Evolutionary conservation across 2,888 invertebrate species (phyloP), one percentile per base, ranked within the genome.

Genomic region (Chouioia cunea): DNA sequence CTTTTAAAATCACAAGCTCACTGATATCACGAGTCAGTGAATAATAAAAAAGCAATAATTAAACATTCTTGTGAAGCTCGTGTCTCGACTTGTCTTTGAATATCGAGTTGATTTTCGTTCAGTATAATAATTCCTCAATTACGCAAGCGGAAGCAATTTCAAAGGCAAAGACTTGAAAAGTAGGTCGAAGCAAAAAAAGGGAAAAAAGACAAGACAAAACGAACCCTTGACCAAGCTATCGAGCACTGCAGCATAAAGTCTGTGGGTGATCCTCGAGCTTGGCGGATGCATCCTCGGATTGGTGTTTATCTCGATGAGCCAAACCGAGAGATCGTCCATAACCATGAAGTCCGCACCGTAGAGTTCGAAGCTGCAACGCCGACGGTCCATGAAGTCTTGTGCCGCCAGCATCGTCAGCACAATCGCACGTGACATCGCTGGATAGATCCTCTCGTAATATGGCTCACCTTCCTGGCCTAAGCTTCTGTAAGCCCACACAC

Each of bases 291-390:
- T 90, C 85, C 95, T 93, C 0, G 97, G 97, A 80, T 93, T 92
- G 1, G 94, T 93, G 87, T 97, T 97, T 76, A 97, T 96, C 88
- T 97, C 97, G 78, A 97, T 93, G 73, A 97, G 86, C 93, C 96
- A 96, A 0, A 96, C 96, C 73, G 91, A 89, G 77, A 91, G 93
- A 79, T 94, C 92, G 79, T 95, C 92, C 69, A 94, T 93, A 47
- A 97, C 84, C 88, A 97, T 93, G 83, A 97, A 97, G 86, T 97
- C 97, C 64, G 96, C 96, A 6, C 97, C 97, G 82, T 95, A 97
- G 12, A 81, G 67, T 84, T 97, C 97, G 85, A 96, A 97, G 68
- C 93, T 91, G 79, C 93, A 93, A 79, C 90, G 90, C 73, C 91
- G 87, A 20, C 89, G 86, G 47, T 91, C 89, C 77, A 93, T 89